Percentiles rank a stretch among this genome's conserved stretches.
Conservation (phyloP, 2,888 invertebrate species). For the Spicauda simplicius region DNA sequence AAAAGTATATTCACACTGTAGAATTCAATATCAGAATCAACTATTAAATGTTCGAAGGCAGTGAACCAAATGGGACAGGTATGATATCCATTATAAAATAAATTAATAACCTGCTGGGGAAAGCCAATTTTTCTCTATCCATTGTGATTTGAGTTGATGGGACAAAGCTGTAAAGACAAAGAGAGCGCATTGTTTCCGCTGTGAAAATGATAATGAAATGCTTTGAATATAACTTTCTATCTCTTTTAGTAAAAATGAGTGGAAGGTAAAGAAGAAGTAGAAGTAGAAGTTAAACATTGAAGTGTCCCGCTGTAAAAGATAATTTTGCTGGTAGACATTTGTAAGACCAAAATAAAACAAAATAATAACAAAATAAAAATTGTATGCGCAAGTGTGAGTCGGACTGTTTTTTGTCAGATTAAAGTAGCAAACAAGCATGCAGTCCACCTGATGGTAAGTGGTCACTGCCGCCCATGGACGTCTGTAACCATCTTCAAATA, state of each 20-base stretch:
- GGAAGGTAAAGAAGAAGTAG: not conserved
- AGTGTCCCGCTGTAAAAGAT: not conserved
- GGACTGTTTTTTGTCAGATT: too few relatives aligned
- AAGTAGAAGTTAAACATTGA: not conserved
- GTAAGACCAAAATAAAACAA: too few relatives aligned
- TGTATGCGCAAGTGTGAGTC: too few relatives aligned
- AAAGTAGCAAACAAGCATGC: too few relatives aligned
- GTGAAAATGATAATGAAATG: constrained; percentile 29
- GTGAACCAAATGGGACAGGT: not conserved
- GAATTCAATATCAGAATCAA: not conserved
- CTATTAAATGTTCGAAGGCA: not conserved
- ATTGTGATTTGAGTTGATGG: constrained; percentile 37
- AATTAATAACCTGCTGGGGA: not conserved
- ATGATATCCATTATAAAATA: constrained; percentile 3
- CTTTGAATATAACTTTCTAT: constrained; percentile 40
- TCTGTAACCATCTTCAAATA: too few relatives aligned
- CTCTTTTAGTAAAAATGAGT: constrained; percentile 16
- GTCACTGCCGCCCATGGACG: too few relatives aligned
- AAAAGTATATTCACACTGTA: not conserved
- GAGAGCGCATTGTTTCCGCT: constrained; percentile 26
- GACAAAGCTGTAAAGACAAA: constrained; percentile 62
- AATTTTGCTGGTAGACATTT: not conserved
- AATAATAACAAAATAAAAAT: too few relatives aligned
- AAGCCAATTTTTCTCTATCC: constrained; percentile 7
- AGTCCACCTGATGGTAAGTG: too few relatives aligned